Conservation (phyloP, 53 echinoderm and acorn worm genomes). For the Echinarachnius parma region DNA sequence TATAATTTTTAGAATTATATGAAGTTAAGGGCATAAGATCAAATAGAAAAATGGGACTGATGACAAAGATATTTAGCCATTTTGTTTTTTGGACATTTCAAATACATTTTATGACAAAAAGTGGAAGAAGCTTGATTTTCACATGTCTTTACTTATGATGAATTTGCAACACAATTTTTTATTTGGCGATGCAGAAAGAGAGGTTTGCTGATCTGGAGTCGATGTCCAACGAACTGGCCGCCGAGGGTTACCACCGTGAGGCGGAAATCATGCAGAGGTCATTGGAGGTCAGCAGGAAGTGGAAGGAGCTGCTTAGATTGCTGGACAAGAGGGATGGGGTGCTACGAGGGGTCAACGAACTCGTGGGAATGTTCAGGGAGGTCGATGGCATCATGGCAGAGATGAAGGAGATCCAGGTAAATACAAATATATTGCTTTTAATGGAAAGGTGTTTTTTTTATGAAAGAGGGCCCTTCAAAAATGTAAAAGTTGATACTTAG, state of each 20-base stretch:
- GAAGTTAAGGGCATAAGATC: too few relatives aligned
- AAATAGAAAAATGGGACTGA: too few relatives aligned
- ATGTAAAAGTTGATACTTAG: too few relatives aligned
- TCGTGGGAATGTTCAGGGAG: conserved; percentile 89
- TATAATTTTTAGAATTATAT: too few relatives aligned
- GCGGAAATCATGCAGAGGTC: conserved; percentile 52
- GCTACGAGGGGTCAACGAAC: conserved; percentile 75
- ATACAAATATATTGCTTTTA: too few relatives aligned
- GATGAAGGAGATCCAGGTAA: conserved; percentile 84
- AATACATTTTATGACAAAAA: too few relatives aligned
- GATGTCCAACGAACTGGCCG: conserved; percentile 78
- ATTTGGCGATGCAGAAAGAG: conserved; percentile 60
- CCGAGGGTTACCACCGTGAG: conserved; percentile 66
- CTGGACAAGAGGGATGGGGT: conserved; percentile 71
- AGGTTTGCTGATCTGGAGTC: conserved; percentile 76
- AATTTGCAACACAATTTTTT: neutral
- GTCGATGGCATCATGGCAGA: conserved; percentile 78
- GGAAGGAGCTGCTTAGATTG: conserved; percentile 74
- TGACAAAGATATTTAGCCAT: too few relatives aligned
- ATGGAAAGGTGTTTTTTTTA: too few relatives aligned
- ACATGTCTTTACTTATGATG: too few relatives aligned
- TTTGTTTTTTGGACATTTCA: too few relatives aligned
- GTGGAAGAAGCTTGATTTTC: too few relatives aligned
- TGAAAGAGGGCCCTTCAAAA: too few relatives aligned
- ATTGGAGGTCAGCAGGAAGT: conserved; percentile 63